Evolutionary conservation across 2,113 vertebrate species (phyloP).

Genomic region (Hippocampus zosterae): DNA sequence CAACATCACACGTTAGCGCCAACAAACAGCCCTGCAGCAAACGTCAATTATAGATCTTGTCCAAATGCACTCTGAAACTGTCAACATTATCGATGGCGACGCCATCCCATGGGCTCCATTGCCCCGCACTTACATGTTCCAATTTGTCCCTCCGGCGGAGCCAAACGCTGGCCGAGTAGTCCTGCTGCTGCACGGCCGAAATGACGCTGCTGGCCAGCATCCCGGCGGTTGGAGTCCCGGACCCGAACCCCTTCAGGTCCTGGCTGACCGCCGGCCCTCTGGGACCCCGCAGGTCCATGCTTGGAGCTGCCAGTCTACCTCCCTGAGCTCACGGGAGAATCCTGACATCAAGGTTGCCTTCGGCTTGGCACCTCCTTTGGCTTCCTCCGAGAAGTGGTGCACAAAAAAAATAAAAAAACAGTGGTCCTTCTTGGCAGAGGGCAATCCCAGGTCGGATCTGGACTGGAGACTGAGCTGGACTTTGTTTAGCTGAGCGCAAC

Average conservation of each 20-base stretch:
- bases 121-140: conserved; percentile 81
- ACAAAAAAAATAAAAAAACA: background rate
- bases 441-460: conserved; percentile 6
- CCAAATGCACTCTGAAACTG: background rate
- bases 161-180: conserved; percentile 89
- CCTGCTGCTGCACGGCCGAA: conserved; percentile 85
- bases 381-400: background rate
- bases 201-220: conserved; percentile 76
- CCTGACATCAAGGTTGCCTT: conserved; percentile 1
- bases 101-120: background rate
- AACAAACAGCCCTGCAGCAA: no score
- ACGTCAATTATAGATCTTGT: background rate
- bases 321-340: conserved; percentile 6
- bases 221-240: conserved; percentile 60
- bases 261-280: conserved; percentile 71
- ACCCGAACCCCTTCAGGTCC: conserved; percentile 72
- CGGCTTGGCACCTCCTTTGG: background rate
- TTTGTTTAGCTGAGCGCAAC: conserved; percentile 51
- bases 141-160: conserved; percentile 86
- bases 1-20: background rate
- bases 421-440: conserved; percentile 5
- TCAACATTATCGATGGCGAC: background rate
- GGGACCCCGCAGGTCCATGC: conserved; percentile 75
- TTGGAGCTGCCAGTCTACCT: conserved; percentile 33
- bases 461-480: background rate